A percentile compares a stretch with the other conserved stretches of the same genome.
Evolutionary conservation across 2,888 invertebrate genomes (phyloP).

Genomic region (Torymus aiolomorphi): DNA sequence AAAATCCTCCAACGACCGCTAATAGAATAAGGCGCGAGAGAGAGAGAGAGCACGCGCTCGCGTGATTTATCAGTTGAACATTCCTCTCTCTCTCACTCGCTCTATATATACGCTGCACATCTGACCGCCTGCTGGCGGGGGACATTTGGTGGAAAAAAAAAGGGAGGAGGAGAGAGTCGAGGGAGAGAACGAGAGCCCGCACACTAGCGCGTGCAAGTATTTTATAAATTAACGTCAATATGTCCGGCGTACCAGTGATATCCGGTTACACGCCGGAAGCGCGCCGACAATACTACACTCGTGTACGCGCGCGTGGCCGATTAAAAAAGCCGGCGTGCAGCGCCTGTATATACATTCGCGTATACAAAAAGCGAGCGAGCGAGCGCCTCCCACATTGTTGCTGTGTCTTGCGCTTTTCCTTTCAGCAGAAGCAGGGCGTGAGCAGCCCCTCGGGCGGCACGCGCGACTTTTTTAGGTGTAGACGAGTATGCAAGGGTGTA

Average conservation of each 20-base stretch:
- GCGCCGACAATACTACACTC: conserved; percentile 68
- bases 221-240: conserved; percentile 76
- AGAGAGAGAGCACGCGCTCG: no score
- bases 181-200: conserved; percentile 10
- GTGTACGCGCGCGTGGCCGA: conserved; percentile 61
- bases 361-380: conserved; percentile 7
- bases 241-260: conserved; percentile 68
- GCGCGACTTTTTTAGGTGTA: no score
- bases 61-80: conserved; percentile 49
- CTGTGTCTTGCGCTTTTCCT: no score
- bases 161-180: conserved; percentile 16
- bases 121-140: conserved; percentile 12
- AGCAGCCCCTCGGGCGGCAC: no score
- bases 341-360: no score
- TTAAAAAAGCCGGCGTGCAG: conserved; percentile 55
- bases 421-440: no score
- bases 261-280: conserved; percentile 75
- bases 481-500: no score
- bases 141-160: conserved; percentile 48
- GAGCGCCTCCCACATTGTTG: not conserved
- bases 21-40: conserved; percentile 25
- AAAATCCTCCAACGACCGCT: conserved; percentile 4
- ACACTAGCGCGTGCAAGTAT: conserved; percentile 69
- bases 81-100: not conserved
- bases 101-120: no score